Base-by-base conservation (phyloP, 2,888 invertebrate genomes). In the Odontothrips loti region DNA sequence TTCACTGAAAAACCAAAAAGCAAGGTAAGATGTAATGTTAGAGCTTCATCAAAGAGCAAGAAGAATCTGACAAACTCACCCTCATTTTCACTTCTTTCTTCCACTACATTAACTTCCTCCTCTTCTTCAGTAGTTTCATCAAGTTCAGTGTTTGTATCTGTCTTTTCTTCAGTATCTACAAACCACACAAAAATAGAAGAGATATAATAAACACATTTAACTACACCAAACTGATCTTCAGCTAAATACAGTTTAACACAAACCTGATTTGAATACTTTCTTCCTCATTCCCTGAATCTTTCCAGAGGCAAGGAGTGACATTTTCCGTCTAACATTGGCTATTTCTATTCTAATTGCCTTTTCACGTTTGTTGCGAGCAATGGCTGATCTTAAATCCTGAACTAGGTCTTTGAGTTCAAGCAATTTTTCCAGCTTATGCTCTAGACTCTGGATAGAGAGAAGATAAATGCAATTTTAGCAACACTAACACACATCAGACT, bases 331-430 rank as follows among this genome's bases (percentile, higher is more conserved):
- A 83, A 90, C 89, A 84, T 90, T 90, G 4, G 89, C 88, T 68
- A 93, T 89, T 86, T 92, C 91, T 80, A 89, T 86, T 79, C 91
- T 88, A 63, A 91, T 90, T 75, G 90, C 86, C 84, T 91, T 91
- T 1, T 91, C 88, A 79, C 91, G 88, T 86, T 91, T 91, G 48
- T 89, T 89, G 82, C 91, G 87, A 20, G 91, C 89, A 34, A 89
- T 85, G 27, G 90, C 90, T 85, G 91, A 91, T 83, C 90, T 90
- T 11, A 92, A 89, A 23, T 47, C 79, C 47, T 81, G 79, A 10
- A 79, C 81, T 11, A 78, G 51, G 23, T 81, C 81, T 43, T 75
- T 79, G 15, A 81, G 79, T 20, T 75, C 82, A 81, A 83, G 47
- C 51, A 83, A 80, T 23, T 82, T 82, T n/a, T 83, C 82, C 29